Conservation (phyloP, 2,888 invertebrate genomes). For the Branchinecta sandiegonensis region DNA sequence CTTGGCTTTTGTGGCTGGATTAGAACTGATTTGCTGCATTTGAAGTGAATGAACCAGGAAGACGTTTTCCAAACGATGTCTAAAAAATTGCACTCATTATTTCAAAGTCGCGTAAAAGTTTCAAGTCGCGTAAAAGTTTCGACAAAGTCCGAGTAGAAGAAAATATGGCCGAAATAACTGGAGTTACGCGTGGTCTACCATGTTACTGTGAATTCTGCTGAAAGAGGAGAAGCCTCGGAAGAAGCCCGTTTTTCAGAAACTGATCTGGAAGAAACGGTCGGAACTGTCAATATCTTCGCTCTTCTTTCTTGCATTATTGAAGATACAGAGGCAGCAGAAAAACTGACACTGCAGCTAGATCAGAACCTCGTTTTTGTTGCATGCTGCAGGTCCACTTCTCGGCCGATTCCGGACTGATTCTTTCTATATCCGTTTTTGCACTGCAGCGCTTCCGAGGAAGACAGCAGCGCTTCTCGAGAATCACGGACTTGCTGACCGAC, state of each 20-base stretch:
- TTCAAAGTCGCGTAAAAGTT: background rate
- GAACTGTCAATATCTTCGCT: background rate
- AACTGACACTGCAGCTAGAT: too few relatives aligned
- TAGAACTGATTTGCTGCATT: conserved; percentile 14
- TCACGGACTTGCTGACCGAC: too few relatives aligned
- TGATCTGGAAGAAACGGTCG: background rate
- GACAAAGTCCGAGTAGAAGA: conserved; percentile 14
- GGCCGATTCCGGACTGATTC: too few relatives aligned
- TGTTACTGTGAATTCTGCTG: background rate
- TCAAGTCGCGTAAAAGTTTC: background rate
- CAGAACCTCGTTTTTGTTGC: too few relatives aligned
- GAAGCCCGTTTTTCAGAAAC: background rate
- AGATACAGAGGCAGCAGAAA: conserved; percentile 5
- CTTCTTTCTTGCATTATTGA: conserved; percentile 6
- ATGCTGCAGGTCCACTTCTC: too few relatives aligned
- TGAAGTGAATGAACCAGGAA: too few relatives aligned
- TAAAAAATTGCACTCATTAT: conserved; percentile 1
- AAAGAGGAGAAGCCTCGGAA: background rate
- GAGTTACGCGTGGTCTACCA: background rate
- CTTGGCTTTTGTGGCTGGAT: background rate
- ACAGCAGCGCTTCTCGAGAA: too few relatives aligned
- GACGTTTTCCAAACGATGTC: background rate
- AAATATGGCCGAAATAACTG: conserved; percentile 2
- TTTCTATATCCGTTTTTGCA: too few relatives aligned
- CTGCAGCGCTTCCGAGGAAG: too few relatives aligned